Percentiles rank a stretch among this genome's conserved stretches.
Evolutionary conservation across 1,140 invertebrate species (phyloP).

Genomic region (Palaemon carinicauda): DNA sequence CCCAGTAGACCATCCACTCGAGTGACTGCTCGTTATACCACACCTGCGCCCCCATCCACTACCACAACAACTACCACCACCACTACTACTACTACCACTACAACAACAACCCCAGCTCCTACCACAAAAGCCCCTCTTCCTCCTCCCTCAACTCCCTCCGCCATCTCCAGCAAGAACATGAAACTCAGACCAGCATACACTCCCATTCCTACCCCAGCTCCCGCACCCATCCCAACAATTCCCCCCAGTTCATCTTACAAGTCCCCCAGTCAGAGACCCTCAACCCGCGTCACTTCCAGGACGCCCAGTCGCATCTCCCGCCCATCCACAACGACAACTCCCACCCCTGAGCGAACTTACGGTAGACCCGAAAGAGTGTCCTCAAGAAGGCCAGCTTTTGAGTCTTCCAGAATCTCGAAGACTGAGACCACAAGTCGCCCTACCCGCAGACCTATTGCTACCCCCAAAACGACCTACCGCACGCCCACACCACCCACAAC

Average conservation of each 20-base stretch:
- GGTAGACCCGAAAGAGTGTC: background rate
- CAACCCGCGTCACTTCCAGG: background rate
- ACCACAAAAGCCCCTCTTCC: background rate
- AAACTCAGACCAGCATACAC: conserved; percentile 36
- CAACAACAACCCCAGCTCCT: background rate
- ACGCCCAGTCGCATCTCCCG: background rate
- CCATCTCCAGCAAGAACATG: background rate
- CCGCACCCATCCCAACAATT: background rate
- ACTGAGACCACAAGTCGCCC: background rate
- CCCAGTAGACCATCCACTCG: background rate
- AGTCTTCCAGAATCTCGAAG: conserved; percentile 1
- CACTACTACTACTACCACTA: background rate
- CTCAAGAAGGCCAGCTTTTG: conserved; percentile 17
- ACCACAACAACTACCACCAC: background rate
- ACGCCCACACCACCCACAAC: conserved; percentile 20
- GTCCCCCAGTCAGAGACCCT: background rate
- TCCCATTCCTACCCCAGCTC: background rate
- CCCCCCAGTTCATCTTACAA: background rate
- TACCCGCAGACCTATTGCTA: background rate
- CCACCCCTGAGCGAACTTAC: background rate
- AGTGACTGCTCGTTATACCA: background rate
- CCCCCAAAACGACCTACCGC: background rate
- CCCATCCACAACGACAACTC: background rate
- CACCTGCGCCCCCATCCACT: background rate
- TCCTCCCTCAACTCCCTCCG: background rate